Base-by-base conservation (phyloP, 1,140 invertebrate genomes). In the Drosophila miranda region DNA sequence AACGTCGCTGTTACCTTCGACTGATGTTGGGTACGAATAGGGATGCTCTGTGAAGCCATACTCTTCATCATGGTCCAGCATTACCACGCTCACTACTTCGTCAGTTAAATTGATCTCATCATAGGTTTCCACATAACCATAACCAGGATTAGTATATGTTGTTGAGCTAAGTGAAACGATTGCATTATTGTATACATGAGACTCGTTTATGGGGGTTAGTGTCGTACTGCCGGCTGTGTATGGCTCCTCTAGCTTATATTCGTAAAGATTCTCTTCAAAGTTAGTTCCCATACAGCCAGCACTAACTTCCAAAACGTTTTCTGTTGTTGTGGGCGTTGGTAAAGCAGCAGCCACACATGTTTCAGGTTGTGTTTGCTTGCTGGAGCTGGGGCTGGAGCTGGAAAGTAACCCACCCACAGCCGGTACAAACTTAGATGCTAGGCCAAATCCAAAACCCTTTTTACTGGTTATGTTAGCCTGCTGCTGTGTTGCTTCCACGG, bases 341-440 rank as follows among this genome's bases (percentile, higher is more conserved):
- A 43, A 14, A 14, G 41, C 13, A 5, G 54, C 42, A 16, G 62
- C 34, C 7, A 43, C 13, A 21, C 30, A 41, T 28, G 4, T 11
- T 11, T 74, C 44, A n/a, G 38, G 42, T 13, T 23, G 45, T 16
- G 8, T 21, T 44, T 45, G 57, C 42, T 61, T 74, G 30, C n/a
- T 72, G 8, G 30, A 30, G 30, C 28, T 30, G 4, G 43, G 21
- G 19, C 30, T 56, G 7, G 75, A 59, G 23, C 54, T 74, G 1
- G 62, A 62, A 11, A 90, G 59, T 14, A 90, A 64, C 23, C 69
- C 75, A 4, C 81, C 71, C 0, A 90, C 81, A 55, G 52, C 90
- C 1, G 89, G 89, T 0, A 90, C 77, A 26, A 90, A 48, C 44
- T 90, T 90, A 0, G 88, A 90, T n/a, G 89, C 81, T 13, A 90